Base-by-base conservation (phyloP, 1,140 invertebrate genomes). In the Temnothorax nylanderi region DNA sequence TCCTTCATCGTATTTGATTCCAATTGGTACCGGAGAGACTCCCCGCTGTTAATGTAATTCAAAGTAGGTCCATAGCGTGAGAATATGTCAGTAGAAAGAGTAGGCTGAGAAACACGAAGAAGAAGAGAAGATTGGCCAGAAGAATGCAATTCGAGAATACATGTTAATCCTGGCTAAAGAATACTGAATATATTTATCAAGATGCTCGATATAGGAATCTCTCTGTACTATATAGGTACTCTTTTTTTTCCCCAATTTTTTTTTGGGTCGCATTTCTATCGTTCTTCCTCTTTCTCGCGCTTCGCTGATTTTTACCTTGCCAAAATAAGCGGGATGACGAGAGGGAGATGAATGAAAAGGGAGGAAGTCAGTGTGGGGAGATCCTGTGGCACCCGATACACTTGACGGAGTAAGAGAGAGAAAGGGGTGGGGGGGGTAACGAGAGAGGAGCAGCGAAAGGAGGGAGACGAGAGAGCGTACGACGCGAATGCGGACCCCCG, bases 31-130 rank as follows among this genome's bases (percentile, higher is more conserved):
- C 49, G 65, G 44, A 56, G 78, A 58, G 13, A 47, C 10, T 69
- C 67, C 80, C 80, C 78, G 44, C 16, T 2, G 69, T 93, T 94
- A 92, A 93, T 93, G 92, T 90, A 74, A 76, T 47, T 65, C 82
- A 77, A 94, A 94, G 93, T 94, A 94, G 93, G 94, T 93, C 94
- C 93, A 54, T 75, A 47, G 49, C 76, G 80, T 75, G 69, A 84
- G 80, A 84, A 49, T 3, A 81, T 44, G 60, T n/a, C 16, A 13
- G 47, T 21, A 32, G 16, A 0, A 74, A 82, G 51, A 74, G 67
- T 58, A 49, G 72, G 10, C 37, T 69, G 13, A 26, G 67, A 58
- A 58, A 65, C 44, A 69, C 60, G 64, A 51, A 65, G 41, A 74
- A 49, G 56, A 60, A 3, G 47, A 41, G 0, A 6, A 16, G n/a